Evolutionary conservation across 1,140 invertebrate species (phyloP), one percentile per base, ranked within the genome.

Genomic region (Scaptomyza montana): DNA sequence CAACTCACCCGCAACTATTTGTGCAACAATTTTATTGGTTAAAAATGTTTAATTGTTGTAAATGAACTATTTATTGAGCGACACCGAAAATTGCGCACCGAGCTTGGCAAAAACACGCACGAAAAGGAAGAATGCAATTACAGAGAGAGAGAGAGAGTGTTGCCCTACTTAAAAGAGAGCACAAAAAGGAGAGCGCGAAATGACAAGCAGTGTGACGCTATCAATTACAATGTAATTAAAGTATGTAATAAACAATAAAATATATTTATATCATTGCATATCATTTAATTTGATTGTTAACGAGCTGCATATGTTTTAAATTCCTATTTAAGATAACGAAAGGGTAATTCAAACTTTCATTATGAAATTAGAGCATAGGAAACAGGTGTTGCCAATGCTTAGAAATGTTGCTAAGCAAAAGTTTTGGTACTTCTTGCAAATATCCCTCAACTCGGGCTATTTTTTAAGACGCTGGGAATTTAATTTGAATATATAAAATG

Each of bases 1-100:
- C 0, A 55, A 69, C 67, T 70, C 21, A 70, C 67, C 67, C 30
- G n/a, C 33, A 57, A 28, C n/a, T 9, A 12, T 36, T 57, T 19
- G 13, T 25, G 2, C 54, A 41, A 39, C 41, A 13, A 30, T 4
- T 55, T 10, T 5, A 6, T 21, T 28, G 16, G n/a, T 25, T 49
- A 50, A 41, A 6, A 19, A 51, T 43, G 30, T 33, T 5, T 3
- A 50, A 67, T 50, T 50, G 55, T n/a, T 50, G 12, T 30, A 59
- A 67, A 33, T 59, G 5, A 39, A 1, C 39, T 9, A 9, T 50
- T 43, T 5, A 50, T 5, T 41, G 2, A 12, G 4, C 13, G 0
- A 28, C 6, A 3, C n/a, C n/a, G 5, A 10, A 55, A 47, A 39
- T 51, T 50, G 12, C 28, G 13, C 51, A 41, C 21, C 9, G 28